Base-by-base conservation (phyloP, 2,113 vertebrate genomes). In the Hippocampus barbouri region DNA sequence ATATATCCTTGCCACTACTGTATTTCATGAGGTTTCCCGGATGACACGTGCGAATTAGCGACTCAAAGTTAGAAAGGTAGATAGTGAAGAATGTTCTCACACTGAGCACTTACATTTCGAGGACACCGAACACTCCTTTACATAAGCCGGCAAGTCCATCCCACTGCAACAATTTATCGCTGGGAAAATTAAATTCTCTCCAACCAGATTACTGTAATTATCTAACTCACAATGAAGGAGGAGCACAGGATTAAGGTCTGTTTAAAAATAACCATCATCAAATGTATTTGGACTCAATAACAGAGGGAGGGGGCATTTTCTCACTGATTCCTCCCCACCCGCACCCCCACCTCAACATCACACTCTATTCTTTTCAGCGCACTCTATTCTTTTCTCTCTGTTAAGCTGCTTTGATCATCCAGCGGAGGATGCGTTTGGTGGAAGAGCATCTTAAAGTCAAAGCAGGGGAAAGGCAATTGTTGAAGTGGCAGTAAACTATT, bases 131-230 rank as follows among this genome's bases (percentile, higher is more conserved):
- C 45, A 61, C 70, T 61, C 21, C 41, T 30, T 72, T 63, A 73
- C 68, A 76, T 64, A 51, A 30, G 79, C 65, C 76, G 66, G 59
- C 70, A 41, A 61, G 73, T 88, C 74, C 41, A 38, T 78, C 68
- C 77, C 76, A 56, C 67, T 66, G 73, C 72, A 70, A 38, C 23
- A 43, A 74, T 66, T 75, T 76, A 77, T 70, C 78, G 49, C 71
- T 49, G 62, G 73, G 41, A 86, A 83, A 91, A 66, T 89, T 59
- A 75, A 84, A 84, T 85, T 84, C 81, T 80, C 70, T 80, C 83
- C 43, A 53, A 85, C 79, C 83, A 84, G 86, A 89, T 87, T 81
- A 87, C 83, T 88, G 86, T 89, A 88, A 88, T 86, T 88, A 89
- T 84, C 82, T 69, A 81, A 87, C 83, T 86, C 75, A 40, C 62